Conservation (phyloP, 1,140 invertebrate species). For the Prorops nasuta region DNA sequence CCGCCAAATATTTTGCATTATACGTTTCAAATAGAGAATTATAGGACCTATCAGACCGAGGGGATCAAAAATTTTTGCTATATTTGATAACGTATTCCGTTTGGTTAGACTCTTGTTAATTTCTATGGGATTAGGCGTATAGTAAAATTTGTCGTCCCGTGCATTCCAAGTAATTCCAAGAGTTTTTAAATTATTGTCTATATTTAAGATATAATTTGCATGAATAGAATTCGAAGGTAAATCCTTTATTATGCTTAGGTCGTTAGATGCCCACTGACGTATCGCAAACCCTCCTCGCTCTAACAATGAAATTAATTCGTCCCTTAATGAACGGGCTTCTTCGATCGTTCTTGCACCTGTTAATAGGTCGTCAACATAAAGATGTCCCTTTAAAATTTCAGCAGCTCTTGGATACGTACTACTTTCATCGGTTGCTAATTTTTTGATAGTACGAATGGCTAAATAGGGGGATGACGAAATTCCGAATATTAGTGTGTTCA, state of each 20-base stretch:
- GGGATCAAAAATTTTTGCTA: neutral
- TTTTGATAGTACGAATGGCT: neutral
- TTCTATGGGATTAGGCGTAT: neutral
- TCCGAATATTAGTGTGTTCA: neutral
- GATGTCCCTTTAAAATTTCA: constrained; percentile 29
- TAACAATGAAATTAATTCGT: constrained; percentile 25
- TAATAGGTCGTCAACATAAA: constrained; percentile 51
- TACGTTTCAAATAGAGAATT: neutral
- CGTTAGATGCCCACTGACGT: constrained; percentile 34
- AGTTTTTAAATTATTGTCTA: constrained; percentile 22
- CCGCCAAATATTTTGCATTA: neutral
- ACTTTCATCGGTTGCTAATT: neutral
- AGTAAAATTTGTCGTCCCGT: neutral
- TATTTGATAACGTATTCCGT: neutral
- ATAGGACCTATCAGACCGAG: neutral
- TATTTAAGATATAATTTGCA: neutral
- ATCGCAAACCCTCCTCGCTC: constrained; percentile 27
- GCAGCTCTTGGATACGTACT: neutral
- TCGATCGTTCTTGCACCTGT: constrained; percentile 35
- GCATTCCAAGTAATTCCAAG: constrained; percentile 29
- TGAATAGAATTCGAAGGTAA: constrained; percentile 11
- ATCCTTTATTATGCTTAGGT: constrained; percentile 15
- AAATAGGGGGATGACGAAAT: neutral
- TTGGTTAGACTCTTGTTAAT: neutral
- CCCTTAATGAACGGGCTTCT: constrained; percentile 26